Evolutionary conservation across 2,797 vertebrate genomes (phyloP).

Genomic region (Myotis daubentonii): DNA sequence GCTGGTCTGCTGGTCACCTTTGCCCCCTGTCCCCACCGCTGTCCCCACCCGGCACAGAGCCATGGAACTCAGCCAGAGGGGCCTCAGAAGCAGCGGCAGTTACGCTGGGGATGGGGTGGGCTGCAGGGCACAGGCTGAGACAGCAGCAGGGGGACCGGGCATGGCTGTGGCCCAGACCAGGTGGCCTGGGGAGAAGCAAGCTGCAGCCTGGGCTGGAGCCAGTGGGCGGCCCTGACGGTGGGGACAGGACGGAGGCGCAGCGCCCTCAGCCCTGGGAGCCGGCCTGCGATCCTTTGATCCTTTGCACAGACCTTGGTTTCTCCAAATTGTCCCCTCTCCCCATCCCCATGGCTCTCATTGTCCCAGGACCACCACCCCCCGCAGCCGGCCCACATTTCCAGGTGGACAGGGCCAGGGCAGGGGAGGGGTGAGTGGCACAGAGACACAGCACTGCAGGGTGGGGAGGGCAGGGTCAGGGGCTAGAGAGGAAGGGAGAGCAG

Average conservation of each 20-base stretch:
- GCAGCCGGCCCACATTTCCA: neutral
- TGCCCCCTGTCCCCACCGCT: neutral
- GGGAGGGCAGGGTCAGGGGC: neutral
- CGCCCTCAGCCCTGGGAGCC: neutral
- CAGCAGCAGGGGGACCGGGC: neutral
- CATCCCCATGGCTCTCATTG: neutral
- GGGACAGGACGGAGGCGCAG: neutral
- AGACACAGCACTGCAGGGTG: neutral
- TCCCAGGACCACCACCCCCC: neutral
- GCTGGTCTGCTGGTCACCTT: slow-evolving; percentile 50
- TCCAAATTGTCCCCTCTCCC: neutral
- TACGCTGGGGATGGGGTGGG: neutral
- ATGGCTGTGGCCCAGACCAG: neutral
- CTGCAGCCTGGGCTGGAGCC: neutral
- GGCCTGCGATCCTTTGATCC: accelerated
- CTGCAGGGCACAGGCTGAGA: neutral
- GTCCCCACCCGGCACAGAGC: neutral
- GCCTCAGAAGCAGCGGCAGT: neutral
- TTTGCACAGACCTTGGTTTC: neutral
- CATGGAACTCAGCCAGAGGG: neutral
- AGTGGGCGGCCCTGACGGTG: no score
- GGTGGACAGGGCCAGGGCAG: neutral
- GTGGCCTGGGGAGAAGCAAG: neutral
- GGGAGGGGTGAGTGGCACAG: neutral
- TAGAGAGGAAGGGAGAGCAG: neutral